Evolutionary conservation across 2,113 vertebrate species (phyloP).

Genomic region (Baryphthengus martii): DNA sequence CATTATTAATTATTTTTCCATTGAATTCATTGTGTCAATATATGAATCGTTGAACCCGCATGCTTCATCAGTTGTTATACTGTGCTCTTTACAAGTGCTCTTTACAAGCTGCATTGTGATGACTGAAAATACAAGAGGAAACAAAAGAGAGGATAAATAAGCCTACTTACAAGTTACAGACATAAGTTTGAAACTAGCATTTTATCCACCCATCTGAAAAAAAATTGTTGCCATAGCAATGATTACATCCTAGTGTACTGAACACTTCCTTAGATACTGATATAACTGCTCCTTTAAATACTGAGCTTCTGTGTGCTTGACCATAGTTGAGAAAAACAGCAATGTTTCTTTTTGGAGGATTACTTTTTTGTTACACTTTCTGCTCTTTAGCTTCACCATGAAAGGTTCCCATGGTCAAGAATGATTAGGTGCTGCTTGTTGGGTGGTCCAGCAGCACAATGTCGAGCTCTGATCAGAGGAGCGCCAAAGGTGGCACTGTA

Average conservation of each 20-base stretch:
- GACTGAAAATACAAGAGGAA: neutral
- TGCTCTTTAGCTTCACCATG: neutral
- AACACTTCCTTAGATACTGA: neutral
- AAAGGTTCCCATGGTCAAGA: neutral
- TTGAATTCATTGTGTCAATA: conserved; percentile 1
- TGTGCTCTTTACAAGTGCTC: conserved; percentile 14
- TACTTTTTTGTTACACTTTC: neutral
- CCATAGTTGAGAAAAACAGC: neutral
- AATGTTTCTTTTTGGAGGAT: neutral
- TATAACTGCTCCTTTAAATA: neutral
- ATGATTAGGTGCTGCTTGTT: neutral
- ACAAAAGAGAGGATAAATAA: conserved; percentile 26
- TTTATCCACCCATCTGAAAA: neutral
- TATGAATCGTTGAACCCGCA: neutral
- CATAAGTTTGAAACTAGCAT: neutral
- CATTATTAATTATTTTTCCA: conserved; percentile 50
- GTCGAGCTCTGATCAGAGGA: neutral
- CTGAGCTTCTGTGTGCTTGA: neutral
- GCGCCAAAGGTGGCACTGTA: fast-evolving
- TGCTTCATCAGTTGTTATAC: neutral
- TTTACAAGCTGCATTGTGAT: neutral
- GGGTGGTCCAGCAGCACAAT: neutral
- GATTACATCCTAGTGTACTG: neutral
- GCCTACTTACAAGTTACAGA: neutral
- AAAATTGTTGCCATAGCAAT: conserved; percentile 37